Conservation (phyloP, 2,888 invertebrate species). For the Callyntrura guangdongensis region DNA sequence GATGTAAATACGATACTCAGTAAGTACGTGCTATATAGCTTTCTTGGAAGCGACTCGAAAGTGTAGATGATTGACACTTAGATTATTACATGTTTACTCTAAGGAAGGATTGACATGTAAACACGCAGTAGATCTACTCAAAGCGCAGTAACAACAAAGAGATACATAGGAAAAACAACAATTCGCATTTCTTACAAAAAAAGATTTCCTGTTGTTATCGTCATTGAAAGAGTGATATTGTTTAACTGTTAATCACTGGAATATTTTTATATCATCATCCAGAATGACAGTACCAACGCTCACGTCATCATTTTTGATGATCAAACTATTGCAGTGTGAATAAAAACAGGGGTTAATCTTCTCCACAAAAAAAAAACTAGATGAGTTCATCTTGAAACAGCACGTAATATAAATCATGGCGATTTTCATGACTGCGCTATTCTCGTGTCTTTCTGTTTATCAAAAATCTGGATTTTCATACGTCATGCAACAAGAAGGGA, state of each 20-base stretch:
- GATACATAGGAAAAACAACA: background rate
- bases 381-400: slow-evolving; percentile 44
- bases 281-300: background rate
- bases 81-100: too few species aligned
- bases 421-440: background rate
- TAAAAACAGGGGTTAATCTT: slow-evolving; percentile 36
- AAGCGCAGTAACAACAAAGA: too few species aligned
- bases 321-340: background rate
- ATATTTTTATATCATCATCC: slow-evolving; percentile 22
- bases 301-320: slow-evolving; percentile 23
- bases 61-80: too few species aligned
- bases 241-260: slow-evolving; percentile 17
- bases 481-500: slow-evolving; percentile 45
- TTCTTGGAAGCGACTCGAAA: too few species aligned
- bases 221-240: background rate
- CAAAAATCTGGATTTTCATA: slow-evolving; percentile 43
- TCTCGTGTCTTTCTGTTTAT: slow-evolving; percentile 37
- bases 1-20: too few species aligned
- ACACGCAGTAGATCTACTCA: too few species aligned
- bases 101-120: too few species aligned
- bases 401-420: background rate
- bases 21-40: background rate
- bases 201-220: background rate
- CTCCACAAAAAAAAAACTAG: slow-evolving; percentile 39
- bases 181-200: background rate